These are phyloP conservation scores for Amiota mariae DNA, from an alignment of 2,888 invertebrate genomes.

Conservation along the genomic window DNA sequence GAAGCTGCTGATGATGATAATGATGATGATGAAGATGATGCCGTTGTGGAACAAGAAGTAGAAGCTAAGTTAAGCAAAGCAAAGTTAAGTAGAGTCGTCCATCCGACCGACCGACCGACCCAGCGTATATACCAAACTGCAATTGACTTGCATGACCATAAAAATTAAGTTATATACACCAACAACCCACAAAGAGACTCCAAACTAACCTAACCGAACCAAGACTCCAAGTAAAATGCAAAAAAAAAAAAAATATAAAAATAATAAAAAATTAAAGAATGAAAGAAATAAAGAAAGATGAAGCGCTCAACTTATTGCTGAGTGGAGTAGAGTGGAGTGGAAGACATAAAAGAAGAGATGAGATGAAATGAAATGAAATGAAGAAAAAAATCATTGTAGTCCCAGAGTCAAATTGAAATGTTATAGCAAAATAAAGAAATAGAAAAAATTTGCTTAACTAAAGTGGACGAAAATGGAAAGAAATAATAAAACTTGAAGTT, in stretches of 20 bases:
- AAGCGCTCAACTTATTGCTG: background rate
- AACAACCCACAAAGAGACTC: conserved; percentile 33
- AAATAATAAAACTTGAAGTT: too few species aligned
- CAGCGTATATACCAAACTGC: conserved; percentile 61
- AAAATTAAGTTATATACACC: conserved; percentile 69
- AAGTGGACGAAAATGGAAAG: background rate
- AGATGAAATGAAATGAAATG: background rate
- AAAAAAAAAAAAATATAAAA: background rate
- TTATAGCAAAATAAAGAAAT: background rate
- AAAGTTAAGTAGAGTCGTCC: conserved; percentile 21
- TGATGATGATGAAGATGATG: conserved; percentile 17
- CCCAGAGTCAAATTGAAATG: conserved; percentile 15
- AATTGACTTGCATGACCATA: conserved; percentile 69
- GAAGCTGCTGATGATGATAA: conserved; percentile 43
- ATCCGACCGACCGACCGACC: too few species aligned
- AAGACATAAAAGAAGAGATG: conserved; percentile 4
- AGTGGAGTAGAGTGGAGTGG: conserved; percentile 14
- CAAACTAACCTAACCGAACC: too few species aligned
- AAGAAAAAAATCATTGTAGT: background rate
- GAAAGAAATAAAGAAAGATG: too few species aligned
- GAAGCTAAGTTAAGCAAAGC: too few species aligned
- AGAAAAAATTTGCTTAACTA: background rate
- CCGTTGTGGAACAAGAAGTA: conserved; percentile 7
- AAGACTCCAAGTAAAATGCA: conserved; percentile 14
- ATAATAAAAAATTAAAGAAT: conserved; percentile 31